Percentiles rank a stretch among this genome's conserved stretches.
Conservation (phyloP, 1,140 invertebrate genomes). For the Drosophila arawakana region DNA sequence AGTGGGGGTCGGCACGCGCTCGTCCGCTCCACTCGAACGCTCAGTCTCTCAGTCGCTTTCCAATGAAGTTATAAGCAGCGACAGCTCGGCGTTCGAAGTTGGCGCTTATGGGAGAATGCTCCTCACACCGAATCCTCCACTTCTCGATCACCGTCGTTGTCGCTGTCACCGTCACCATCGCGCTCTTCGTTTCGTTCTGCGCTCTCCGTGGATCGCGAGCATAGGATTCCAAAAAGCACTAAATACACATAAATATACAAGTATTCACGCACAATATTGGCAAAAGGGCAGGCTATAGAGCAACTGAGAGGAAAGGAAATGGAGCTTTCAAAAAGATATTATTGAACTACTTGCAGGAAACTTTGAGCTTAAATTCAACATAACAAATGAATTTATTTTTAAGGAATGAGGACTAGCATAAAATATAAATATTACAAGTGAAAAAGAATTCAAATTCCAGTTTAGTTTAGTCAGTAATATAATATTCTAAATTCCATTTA, state of each 20-base stretch:
- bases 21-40: background rate
- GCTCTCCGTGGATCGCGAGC: background rate
- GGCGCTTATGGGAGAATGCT: slow-evolving; percentile 26
- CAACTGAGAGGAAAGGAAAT: background rate
- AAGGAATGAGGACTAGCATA: too few relatives aligned
- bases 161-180: background rate
- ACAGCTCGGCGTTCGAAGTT: slow-evolving; percentile 59
- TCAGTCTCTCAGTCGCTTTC: slow-evolving; percentile 53
- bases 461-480: too few relatives aligned
- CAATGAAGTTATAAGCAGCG: slow-evolving; percentile 76
- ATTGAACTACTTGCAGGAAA: too few relatives aligned
- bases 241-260: background rate
- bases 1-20: slow-evolving; percentile 84
- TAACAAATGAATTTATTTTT: too few relatives aligned
- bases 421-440: too few relatives aligned
- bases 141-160: background rate
- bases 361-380: too few relatives aligned
- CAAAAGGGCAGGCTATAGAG: background rate
- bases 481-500: too few relatives aligned
- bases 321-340: too few relatives aligned
- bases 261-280: background rate
- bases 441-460: too few relatives aligned
- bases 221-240: background rate
- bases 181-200: background rate
- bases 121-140: background rate